Evolutionary conservation across 35 echinoderm and acorn worm species (phyloP).

Genomic region (Apostichopus japonicus): DNA sequence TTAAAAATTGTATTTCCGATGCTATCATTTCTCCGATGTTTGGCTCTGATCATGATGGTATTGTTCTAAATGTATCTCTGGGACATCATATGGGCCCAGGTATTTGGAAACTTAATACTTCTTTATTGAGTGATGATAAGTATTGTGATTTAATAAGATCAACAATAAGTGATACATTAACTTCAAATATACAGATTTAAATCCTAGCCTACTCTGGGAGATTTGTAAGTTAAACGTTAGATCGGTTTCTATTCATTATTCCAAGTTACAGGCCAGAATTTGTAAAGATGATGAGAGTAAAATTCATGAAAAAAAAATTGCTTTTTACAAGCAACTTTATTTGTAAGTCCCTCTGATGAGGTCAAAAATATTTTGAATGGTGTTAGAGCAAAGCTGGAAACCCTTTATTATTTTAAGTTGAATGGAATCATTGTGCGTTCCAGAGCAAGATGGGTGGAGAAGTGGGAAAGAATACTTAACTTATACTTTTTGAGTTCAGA

Average conservation of each 20-base stretch:
- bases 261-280: constrained; percentile 37
- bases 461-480: constrained; percentile 21
- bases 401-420: not conserved
- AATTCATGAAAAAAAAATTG: constrained; percentile 17
- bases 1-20: not conserved
- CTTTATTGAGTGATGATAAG: too few relatives aligned
- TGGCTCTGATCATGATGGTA: not conserved
- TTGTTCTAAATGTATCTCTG: not conserved
- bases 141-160: too few relatives aligned
- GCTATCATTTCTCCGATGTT: constrained; percentile 3
- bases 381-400: constrained; percentile 7
- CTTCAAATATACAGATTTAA: too few relatives aligned
- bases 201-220: not conserved
- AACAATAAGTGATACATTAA: too few relatives aligned
- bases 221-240: not conserved
- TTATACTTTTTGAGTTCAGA: not conserved
- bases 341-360: not conserved
- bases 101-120: too few relatives aligned
- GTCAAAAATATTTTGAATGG: not conserved
- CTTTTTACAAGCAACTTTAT: constrained; percentile 16
- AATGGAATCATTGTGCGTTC: constrained; percentile 32
- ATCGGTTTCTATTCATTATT: constrained; percentile 8
- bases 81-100: too few relatives aligned
- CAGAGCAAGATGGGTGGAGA: constrained; percentile 40
- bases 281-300: constrained; percentile 2